Evolutionary conservation across 2,888 invertebrate species (phyloP).

Genomic region (Ptychoptera contaminata): DNA sequence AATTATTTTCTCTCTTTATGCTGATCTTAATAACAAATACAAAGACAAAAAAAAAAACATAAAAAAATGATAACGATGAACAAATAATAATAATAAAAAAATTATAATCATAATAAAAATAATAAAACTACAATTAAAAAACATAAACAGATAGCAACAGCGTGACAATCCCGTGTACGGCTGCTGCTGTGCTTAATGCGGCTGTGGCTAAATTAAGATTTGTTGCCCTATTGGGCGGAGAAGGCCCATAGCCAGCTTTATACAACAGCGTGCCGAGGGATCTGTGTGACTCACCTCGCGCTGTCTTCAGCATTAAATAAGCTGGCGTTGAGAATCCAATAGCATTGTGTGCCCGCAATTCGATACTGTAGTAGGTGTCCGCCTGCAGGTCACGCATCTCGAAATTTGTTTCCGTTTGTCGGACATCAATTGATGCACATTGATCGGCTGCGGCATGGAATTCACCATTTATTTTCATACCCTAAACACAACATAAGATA

Average conservation of each 20-base stretch:
- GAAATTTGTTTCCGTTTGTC: conserved; percentile 45
- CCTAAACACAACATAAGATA: conserved; percentile 29
- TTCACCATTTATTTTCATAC: conserved; percentile 47
- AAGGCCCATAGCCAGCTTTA: conserved; percentile 22
- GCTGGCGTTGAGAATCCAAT: conserved; percentile 71
- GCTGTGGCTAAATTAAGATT: no score
- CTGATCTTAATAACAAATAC: no score
- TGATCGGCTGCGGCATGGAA: conserved; percentile 41
- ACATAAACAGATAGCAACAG: no score
- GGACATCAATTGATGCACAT: conserved; percentile 43
- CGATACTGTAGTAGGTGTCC: conserved; percentile 70
- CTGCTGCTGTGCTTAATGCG: no score
- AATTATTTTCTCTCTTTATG: no score
- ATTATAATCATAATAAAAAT: no score
- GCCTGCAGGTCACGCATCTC: conserved; percentile 54
- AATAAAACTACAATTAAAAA: no score
- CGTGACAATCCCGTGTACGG: no score
- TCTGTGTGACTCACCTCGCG: conserved; percentile 60
- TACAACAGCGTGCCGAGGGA: conserved; percentile 30
- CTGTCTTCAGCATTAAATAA: conserved; percentile 66
- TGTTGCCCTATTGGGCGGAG: no score
- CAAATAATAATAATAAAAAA: no score
- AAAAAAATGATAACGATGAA: no score
- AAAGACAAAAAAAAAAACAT: no score
- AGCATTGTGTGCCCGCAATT: conserved; percentile 69